A percentile compares a stretch with the other conserved stretches of the same genome.
phyloP scores from a whole-genome alignment of 2,888 invertebrate genomes.

The Tetropium fuscum region DNA sequence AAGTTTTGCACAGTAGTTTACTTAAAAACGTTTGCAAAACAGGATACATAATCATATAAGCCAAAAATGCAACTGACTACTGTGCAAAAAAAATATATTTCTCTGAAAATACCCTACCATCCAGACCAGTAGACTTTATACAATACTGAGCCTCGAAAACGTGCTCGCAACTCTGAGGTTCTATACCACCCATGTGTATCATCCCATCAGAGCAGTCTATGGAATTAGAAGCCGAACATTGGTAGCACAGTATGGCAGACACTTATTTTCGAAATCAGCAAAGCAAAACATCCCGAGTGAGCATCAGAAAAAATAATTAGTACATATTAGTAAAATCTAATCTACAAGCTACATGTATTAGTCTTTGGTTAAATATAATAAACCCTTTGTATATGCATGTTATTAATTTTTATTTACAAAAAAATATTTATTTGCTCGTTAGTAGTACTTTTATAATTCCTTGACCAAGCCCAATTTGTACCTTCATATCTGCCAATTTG shows the following conservation, averaged over 20 bases:
- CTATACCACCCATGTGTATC: constrained; percentile 68
- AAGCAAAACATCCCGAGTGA: constrained; percentile 1
- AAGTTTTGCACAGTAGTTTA: too few species aligned
- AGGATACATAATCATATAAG: too few species aligned
- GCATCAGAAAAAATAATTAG: constrained; percentile 21
- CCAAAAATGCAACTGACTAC: too few species aligned
- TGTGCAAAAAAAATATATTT: not conserved
- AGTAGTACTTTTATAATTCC: too few species aligned
- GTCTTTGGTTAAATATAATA: too few species aligned
- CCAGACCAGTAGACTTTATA: constrained; percentile 80
- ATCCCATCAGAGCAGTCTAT: constrained; percentile 78
- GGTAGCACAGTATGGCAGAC: constrained; percentile 76
- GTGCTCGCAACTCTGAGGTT: constrained; percentile 76
- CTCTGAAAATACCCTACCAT: constrained; percentile 52
- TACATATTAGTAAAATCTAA: constrained; percentile 9
- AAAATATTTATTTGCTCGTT: too few species aligned
- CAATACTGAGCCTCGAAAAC: constrained; percentile 87
- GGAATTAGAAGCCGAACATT: constrained; percentile 78
- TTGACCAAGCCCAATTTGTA: too few species aligned
- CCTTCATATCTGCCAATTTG: constrained; percentile 93
- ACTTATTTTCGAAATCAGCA: constrained; percentile 10
- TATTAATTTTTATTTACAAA: too few species aligned
- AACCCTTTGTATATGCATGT: too few species aligned
- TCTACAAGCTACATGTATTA: too few species aligned
- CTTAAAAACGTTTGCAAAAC: too few species aligned